Percentiles rank a stretch among this genome's conserved stretches.
Evolutionary conservation across 2,113 vertebrate genomes (phyloP).

Genomic region (Syngnathus scovelli): DNA sequence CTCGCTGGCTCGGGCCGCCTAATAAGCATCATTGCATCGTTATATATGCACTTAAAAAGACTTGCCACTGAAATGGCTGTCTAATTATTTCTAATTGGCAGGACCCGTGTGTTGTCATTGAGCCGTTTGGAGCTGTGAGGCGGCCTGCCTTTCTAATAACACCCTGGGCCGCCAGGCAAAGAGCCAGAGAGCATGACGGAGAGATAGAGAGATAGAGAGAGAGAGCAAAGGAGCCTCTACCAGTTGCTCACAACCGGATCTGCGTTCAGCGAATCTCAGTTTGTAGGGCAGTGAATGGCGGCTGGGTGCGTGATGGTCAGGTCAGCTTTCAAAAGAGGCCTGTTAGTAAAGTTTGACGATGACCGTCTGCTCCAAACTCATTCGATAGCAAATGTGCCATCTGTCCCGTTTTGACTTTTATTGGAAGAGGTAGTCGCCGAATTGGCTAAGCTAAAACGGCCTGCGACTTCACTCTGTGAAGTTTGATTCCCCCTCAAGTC

Average conservation of each 20-base stretch:
- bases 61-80: slow-evolving; percentile 96
- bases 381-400: not conserved
- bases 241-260: slow-evolving; percentile 36
- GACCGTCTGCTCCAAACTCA: not conserved
- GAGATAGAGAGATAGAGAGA: slow-evolving; percentile 6
- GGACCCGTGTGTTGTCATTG: slow-evolving; percentile 92
- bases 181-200: slow-evolving; percentile 18
- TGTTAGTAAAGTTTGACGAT: slow-evolving; percentile 17
- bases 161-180: slow-evolving; percentile 77
- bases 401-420: not conserved
- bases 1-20: slow-evolving; percentile 80
- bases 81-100: slow-evolving; percentile 99
- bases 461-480: not conserved
- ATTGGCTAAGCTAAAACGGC: not conserved
- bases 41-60: slow-evolving; percentile 99
- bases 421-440: not conserved
- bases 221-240: slow-evolving; percentile 21
- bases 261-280: not conserved
- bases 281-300: slow-evolving; percentile 36
- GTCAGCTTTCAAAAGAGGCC: slow-evolving; percentile 56
- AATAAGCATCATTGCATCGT: slow-evolving; percentile 99
- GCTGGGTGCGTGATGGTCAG: slow-evolving; percentile 11
- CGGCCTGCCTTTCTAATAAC: slow-evolving; percentile 85
- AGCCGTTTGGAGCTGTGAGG: slow-evolving; percentile 91
- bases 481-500: not conserved